Base-by-base conservation (phyloP, 2,888 invertebrate genomes). In the Nomada hirtipes region DNA sequence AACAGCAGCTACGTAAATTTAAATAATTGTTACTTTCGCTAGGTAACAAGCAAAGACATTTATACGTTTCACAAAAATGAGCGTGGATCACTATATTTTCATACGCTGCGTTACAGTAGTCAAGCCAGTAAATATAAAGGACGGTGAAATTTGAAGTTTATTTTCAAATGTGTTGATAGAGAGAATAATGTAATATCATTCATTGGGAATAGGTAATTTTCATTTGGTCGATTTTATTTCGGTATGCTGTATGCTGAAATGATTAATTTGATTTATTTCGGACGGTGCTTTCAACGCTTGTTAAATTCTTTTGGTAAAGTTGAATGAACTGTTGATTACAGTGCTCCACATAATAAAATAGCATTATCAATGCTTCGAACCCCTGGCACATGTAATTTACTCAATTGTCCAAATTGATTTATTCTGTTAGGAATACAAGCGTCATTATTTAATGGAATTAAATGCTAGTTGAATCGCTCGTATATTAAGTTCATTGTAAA, bases 361-460 rank as follows among this genome's bases (percentile, higher is more conserved):
- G 36, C 26, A 63, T 15, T 53, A 52, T 53, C n/a, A 29, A 42
- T 20, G 23, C 63, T 7, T 13, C 13, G n/a, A 20, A n/a, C 18
- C 36, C 26, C 42, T 18, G 72, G 23, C 23, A 63, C 23, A 9
- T 20, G 13, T 15, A 26, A 53, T n/a, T 52, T 18, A 29, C 11
- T 10, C 42, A 26, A 72, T 63, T 53, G 63, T 72, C 50, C 36
- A 67, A 74, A 67, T 67, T 74, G 59, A 63, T 52, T 47, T 20
- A 47, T 60, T 47, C 47, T 29, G 29, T 20, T 59, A 20, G 15
- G 10, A 11, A 29, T 20, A 4, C 20, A 29, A 60, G 50, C 20
- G 47, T 23, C 29, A 20, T 20, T 20, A 36, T 70, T 60, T n/a
- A 36, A 70, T n/a, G 18, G 44, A 18, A n/a, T 4, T 68, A 26